phyloP scores from a whole-genome alignment of 2,888 invertebrate genomes.

The Amphipyra tragopoginis region DNA sequence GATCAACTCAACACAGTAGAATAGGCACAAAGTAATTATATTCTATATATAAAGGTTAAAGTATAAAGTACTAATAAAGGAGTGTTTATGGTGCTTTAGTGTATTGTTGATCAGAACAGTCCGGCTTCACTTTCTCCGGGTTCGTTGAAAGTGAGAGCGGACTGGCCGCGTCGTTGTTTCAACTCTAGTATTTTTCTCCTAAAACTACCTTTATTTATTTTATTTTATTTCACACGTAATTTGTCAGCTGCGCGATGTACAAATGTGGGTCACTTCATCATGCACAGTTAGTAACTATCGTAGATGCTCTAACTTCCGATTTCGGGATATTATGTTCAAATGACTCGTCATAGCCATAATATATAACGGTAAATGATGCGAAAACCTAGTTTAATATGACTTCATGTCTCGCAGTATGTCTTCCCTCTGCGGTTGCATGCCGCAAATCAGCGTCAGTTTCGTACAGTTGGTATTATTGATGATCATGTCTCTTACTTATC shows the following conservation, averaged over 20 bases:
- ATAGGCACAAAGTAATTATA: neutral
- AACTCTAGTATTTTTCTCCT: neutral
- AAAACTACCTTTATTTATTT: neutral
- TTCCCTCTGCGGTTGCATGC: neutral
- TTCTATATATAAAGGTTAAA: neutral
- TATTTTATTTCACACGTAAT: neutral
- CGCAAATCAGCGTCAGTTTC: neutral
- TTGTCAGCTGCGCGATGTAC: neutral
- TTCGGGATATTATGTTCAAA: neutral
- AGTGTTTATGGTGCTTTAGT: constrained; percentile 6
- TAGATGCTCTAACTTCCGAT: neutral
- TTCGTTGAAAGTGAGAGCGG: constrained; percentile 42
- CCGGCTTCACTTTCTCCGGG: constrained; percentile 45
- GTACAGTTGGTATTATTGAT: neutral
- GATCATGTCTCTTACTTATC: neutral
- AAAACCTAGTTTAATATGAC: neutral
- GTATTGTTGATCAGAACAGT: constrained; percentile 22
- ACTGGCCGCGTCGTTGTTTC: neutral
- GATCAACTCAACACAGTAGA: no score
- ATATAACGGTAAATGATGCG: neutral
- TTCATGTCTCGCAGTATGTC: neutral
- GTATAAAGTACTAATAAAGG: neutral
- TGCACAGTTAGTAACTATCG: neutral
- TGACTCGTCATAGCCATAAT: no score
- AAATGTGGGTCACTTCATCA: neutral